Base-by-base conservation (phyloP, 2,113 vertebrate genomes). In the Calidris pygmaea region DNA sequence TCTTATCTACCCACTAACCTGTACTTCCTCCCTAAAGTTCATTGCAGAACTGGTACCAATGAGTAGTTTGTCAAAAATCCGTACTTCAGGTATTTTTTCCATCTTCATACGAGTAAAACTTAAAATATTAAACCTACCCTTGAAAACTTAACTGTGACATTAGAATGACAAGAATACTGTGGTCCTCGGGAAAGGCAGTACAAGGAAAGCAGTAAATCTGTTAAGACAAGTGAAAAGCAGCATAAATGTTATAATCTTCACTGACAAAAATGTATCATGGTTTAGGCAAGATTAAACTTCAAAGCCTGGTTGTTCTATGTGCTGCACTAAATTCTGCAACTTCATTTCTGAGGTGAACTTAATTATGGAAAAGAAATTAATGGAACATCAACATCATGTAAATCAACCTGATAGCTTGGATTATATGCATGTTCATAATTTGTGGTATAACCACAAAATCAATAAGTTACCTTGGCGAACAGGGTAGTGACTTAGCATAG, bases 171-270 rank as follows among this genome's bases (percentile, higher is more conserved):
- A 87, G 66, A 82, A 76, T 55, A 86, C 62, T 48, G 41, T 80
- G 55, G 60, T 84, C n/a, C 55, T 12, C 45, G n/a, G 35, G 47
- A 95, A 87, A 73, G 13, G 16, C 32, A 87, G 29, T 65, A 47
- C 88, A 86, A 97, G 95, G 65, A 50, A 79, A 94, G 82, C 17
- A 87, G 35, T 55, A 92, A 93, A 91, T 95, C n/a, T 92, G 48
- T 92, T 87, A 73, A 71, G 70, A 90, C 58, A 96, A 76, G 50
- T 73, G 63, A 86, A 94, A 95, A 95, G 72, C 82, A 72, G 20
- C 17, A 92, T 30, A 95, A 89, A 74, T 50, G 22, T 95, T 88
- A 78, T 58, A 88, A 95, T 93, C 70, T 92, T 88, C 60, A 75
- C 56, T 85, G 80, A 88, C 65, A 82, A 89, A 87, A 76, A 58